Evolutionary conservation across 2,888 invertebrate genomes (phyloP).

Genomic region (Caenorhabditis macrosperma): DNA sequence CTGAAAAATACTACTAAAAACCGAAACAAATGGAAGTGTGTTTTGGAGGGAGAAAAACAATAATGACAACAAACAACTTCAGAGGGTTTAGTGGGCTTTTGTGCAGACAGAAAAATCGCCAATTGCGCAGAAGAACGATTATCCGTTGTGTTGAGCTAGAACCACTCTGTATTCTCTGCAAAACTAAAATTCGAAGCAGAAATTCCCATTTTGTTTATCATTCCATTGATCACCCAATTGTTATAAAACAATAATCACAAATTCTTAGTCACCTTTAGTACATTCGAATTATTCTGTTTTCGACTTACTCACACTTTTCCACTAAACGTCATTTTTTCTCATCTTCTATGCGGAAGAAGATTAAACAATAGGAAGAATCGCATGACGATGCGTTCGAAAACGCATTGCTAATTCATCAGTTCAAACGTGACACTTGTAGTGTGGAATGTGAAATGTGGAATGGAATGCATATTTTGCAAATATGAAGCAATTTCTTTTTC

Average conservation of each 20-base stretch:
- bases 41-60: neutral
- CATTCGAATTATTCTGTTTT: conserved; percentile 2
- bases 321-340: conserved; percentile 3
- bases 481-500: too few relatives aligned
- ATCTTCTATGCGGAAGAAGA: neutral
- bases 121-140: neutral
- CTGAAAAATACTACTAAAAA: too few relatives aligned
- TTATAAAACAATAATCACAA: neutral
- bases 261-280: conserved; percentile 10
- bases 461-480: too few relatives aligned
- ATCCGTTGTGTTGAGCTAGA: neutral
- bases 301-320: neutral
- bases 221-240: neutral
- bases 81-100: neutral
- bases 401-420: conserved; percentile 1
- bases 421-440: neutral
- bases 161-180: neutral
- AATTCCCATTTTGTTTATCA: neutral
- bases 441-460: neutral
- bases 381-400: conserved; percentile 5
- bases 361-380: neutral
- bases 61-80: conserved; percentile 5
- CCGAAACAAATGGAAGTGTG: too few relatives aligned
- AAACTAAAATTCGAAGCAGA: neutral
- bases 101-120: conserved; percentile 3